phyloP scores from a whole-genome alignment of 2,888 invertebrate species.

The Myopa testacea region DNA sequence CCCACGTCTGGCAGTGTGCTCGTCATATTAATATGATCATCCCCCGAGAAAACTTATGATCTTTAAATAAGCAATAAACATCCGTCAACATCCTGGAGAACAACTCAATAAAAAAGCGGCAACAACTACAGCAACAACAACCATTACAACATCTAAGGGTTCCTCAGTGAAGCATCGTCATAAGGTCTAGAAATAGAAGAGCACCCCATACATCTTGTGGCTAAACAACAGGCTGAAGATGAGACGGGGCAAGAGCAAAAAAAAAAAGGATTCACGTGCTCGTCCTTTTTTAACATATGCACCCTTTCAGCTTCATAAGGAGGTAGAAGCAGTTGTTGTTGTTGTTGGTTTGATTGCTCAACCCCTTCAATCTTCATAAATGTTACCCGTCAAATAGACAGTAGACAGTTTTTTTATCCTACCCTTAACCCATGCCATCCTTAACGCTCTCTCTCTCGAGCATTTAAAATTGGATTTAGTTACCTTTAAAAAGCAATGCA shows the following conservation, averaged over 20 bases:
- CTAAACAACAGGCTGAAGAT: neutral
- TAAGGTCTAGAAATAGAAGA: neutral
- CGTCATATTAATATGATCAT: neutral
- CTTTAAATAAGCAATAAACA: constrained; percentile 35
- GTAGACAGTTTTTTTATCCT: neutral
- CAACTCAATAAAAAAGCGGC: constrained; percentile 20
- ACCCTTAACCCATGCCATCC: neutral
- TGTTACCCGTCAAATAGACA: constrained; percentile 48
- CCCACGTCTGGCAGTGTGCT: constrained; percentile 1
- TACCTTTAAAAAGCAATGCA: constrained; percentile 21
- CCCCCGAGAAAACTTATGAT: constrained; percentile 35
- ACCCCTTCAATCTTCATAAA: constrained; percentile 68
- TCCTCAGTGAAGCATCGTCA: neutral
- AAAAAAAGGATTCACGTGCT: constrained; percentile 30
- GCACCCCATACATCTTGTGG: neutral
- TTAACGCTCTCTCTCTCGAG: neutral
- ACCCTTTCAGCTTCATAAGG: constrained; percentile 17
- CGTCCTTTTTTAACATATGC: constrained; percentile 33
- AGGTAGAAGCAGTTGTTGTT: neutral
- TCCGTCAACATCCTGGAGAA: constrained; percentile 14
- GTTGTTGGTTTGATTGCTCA: constrained; percentile 46
- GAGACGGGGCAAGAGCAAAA: neutral
- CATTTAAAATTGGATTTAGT: constrained; percentile 22
- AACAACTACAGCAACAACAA: neutral
- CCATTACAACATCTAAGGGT: neutral